These are phyloP conservation scores for Pseudomyrmex dendroicus DNA, from an alignment of 1,140 invertebrate species.

Conservation along the genomic window DNA sequence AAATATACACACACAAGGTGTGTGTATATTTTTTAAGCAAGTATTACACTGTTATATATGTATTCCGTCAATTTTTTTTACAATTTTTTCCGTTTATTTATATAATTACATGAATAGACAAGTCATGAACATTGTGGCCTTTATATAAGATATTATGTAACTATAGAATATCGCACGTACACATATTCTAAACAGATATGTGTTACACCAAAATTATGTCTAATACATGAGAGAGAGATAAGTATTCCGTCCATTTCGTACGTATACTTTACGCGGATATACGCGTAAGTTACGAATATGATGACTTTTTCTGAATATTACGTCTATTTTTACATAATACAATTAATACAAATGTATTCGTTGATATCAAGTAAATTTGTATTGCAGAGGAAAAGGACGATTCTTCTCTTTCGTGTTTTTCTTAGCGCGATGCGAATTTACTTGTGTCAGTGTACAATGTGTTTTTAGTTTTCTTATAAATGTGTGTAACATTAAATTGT, in stretches of 20 bases:
- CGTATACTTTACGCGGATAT: neutral
- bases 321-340: conserved; percentile 20
- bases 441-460: conserved; percentile 6
- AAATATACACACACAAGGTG: neutral
- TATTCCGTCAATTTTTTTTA: conserved; percentile 60
- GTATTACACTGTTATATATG: neutral
- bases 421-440: too few species aligned
- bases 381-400: too few species aligned
- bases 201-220: too few species aligned
- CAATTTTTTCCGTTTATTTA: neutral
- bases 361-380: too few species aligned
- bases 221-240: too few species aligned
- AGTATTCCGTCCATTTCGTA: conserved; percentile 60
- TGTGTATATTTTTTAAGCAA: neutral
- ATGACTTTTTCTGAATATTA: neutral
- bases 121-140: too few species aligned
- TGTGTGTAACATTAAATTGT: neutral
- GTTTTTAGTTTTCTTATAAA: neutral
- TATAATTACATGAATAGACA: too few species aligned
- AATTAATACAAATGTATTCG: too few species aligned
- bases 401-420: too few species aligned
- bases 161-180: too few species aligned
- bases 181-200: too few species aligned
- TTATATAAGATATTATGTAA: too few species aligned
- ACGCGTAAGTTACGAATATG: conserved; percentile 20